Base-by-base conservation (phyloP, 37 sponge, comb jelly and placozoan genomes). In the Sycon ciliatum region DNA sequence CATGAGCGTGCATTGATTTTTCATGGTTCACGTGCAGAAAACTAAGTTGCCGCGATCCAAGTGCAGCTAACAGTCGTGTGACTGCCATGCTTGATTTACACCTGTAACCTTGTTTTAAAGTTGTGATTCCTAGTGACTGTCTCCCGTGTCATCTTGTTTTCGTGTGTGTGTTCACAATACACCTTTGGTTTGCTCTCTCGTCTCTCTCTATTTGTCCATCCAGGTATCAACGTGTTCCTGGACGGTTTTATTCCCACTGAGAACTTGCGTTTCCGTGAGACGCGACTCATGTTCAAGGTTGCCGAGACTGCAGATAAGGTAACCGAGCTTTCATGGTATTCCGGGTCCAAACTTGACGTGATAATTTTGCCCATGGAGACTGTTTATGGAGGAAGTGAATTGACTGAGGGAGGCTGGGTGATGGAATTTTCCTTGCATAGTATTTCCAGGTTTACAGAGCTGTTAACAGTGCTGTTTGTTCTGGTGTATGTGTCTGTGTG, bases 211-310 rank as follows among this genome's bases (percentile, higher is more conserved):
- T 9, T 38, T 37, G 46, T 13, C n/a, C 13, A 16, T 22, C 9
- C 77, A 90, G 91, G 94, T 42, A 97, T 97, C 77, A 97, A 97
- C 54, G 81, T 97, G 7, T 97, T 97, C 63, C 86, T 97, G 68
- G 99, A 97, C 78, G 99, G 99, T 16, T 97, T 83, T 73, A 73
- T 97, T 5, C 99, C 99, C 0, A 88, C 99, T 4, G 99, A 97
- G 69, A 97, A 97, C 71, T 78, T 97, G 26, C 65, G 99, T 0
- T 97, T 97, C 72, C 83, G 99, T 33, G 88, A 92, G 28, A 82
- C 87, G 35, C 84, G 82, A 32, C 82, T 97, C 23, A 78, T 86
- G 20, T 97, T 97, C 55, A 97, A 97, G 72, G 90, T 97, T 34
- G 58, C 93, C 1, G 99, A 97, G 67, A 80, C 85, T 53, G 89